A percentile compares a stretch with the other conserved stretches of the same genome.
phyloP scores from a whole-genome alignment of 2,888 invertebrate species.

The Nycteola revayana region DNA sequence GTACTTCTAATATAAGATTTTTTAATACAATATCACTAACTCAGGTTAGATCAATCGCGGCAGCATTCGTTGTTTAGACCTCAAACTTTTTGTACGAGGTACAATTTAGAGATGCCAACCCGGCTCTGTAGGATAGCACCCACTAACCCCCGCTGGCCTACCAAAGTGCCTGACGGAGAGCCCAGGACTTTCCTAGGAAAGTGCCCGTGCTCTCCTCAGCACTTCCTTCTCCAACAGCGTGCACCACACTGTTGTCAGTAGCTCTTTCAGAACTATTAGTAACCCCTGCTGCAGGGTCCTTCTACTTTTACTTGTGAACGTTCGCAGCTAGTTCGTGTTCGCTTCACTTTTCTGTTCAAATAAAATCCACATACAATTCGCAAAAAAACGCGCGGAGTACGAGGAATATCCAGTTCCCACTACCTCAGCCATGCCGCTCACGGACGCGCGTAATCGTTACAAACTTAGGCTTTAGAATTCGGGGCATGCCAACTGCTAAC shows the following conservation, averaged over 20 bases:
- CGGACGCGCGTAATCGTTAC: constrained; percentile 67
- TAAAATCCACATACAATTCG: constrained; percentile 28
- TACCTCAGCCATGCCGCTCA: constrained; percentile 60
- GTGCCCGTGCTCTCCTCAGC: no score
- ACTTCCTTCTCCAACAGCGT: no score
- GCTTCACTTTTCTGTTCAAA: constrained; percentile 56
- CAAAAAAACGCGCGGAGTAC: constrained; percentile 54
- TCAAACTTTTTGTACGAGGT: constrained; percentile 25
- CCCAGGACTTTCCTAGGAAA: no score
- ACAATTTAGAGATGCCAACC: constrained; percentile 46
- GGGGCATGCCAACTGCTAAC: constrained; percentile 44
- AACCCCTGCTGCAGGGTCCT: no score
- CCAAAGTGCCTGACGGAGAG: no score
- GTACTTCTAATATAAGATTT: no score
- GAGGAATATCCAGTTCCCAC: constrained; percentile 63
- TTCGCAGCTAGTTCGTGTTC: constrained; percentile 71
- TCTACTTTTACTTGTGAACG: constrained; percentile 47
- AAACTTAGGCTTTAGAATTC: constrained; percentile 51
- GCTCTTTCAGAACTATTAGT: no score
- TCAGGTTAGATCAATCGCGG: constrained; percentile 41
- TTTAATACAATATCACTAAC: no score
- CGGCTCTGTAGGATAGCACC: no score
- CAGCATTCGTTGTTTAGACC: constrained; percentile 28
- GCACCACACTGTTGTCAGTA: no score
- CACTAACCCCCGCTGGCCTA: no score